Evolutionary conservation across 2,888 invertebrate species (phyloP).

Genomic region (Drosophila formosana): DNA sequence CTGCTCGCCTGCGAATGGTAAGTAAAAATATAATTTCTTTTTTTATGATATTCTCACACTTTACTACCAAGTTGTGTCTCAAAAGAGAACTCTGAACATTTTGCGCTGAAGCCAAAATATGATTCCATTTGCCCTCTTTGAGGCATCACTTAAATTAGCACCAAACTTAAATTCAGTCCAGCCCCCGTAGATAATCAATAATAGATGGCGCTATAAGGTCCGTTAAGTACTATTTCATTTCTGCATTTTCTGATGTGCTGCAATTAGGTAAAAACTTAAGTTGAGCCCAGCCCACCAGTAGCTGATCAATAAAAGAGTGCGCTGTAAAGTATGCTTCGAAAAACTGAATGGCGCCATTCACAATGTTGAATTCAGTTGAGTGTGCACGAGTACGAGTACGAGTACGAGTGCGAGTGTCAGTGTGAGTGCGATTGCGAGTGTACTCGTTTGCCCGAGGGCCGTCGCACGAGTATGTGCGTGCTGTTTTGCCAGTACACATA

Average conservation of each 20-base stretch:
- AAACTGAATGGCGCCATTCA: slow-evolving; percentile 1
- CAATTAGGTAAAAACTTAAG: neutral
- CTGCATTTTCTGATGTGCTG: neutral
- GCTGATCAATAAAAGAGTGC: slow-evolving; percentile 7
- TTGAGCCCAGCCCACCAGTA: neutral
- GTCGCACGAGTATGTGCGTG: slow-evolving; percentile 22
- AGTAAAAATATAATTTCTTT: slow-evolving; percentile 53
- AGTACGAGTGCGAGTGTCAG: neutral
- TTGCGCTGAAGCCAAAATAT: slow-evolving; percentile 16
- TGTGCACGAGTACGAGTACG: slow-evolving; percentile 1
- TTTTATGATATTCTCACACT: slow-evolving; percentile 65
- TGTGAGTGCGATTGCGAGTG: slow-evolving; percentile 15
- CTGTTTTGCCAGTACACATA: slow-evolving; percentile 41
- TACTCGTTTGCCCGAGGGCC: slow-evolving; percentile 2
- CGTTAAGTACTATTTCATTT: neutral
- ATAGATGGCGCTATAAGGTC: slow-evolving; percentile 23
- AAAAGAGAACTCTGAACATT: slow-evolving; percentile 14
- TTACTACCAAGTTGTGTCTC: slow-evolving; percentile 29
- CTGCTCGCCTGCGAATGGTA: neutral
- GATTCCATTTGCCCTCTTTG: slow-evolving; percentile 17
- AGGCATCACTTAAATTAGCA: neutral
- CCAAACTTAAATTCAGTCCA: neutral
- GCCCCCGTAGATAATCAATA: slow-evolving; percentile 6
- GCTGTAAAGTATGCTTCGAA: slow-evolving; percentile 34
- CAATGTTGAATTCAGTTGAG: slow-evolving; percentile 6